Evolutionary conservation across 2,797 vertebrate species (phyloP), one percentile per base, ranked within the genome.

Genomic region (Ammospiza maritima): DNA sequence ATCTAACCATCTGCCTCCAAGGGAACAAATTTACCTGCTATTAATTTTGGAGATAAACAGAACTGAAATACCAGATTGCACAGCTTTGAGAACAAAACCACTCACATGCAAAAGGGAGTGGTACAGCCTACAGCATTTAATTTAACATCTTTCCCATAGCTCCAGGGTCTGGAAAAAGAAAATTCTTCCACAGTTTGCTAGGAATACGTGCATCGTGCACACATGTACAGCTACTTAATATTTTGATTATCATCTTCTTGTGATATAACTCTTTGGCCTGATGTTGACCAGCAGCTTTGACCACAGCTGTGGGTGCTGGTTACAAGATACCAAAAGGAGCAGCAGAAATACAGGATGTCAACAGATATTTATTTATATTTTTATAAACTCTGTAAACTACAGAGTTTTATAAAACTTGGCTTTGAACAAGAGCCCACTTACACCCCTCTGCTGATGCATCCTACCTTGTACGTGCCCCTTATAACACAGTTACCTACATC

Each of bases 31-130:
- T 83, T 89, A 96, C 88, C 81, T 96, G 82, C 30, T 77, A 77
- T 64, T 96, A 91, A 93, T 88, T 94, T 65, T 91, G 29, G 71
- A 80, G 51, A 85, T 70, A 96, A 95, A 96, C 44, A 93, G 20
- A 77, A 61, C 32, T 73, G 70, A 85, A 88, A 91, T 21, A 83
- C 32, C 62, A 92, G 70, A 89, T 32, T 95, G 94, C 17, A 88
- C 30, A 16, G 58, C 38, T 88, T n/a, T 21, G 23, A 57, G 76
- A 91, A 78, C 27, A 85, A 79, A 93, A 71, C 54, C 57, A 21
- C 44, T 71, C 1, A 1, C 5, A 0, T 54, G 50, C n/a, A 80
- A 53, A 87, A 80, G 22, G 34, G 64, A 86, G 8, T 3, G 26
- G 3, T 23, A 45, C 1, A 5, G 19, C 7, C 16, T 32, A 25